Evolutionary conservation across 2,113 vertebrate genomes (phyloP), one percentile per base, ranked within the genome.

Genomic region (Chrysemys picta): DNA sequence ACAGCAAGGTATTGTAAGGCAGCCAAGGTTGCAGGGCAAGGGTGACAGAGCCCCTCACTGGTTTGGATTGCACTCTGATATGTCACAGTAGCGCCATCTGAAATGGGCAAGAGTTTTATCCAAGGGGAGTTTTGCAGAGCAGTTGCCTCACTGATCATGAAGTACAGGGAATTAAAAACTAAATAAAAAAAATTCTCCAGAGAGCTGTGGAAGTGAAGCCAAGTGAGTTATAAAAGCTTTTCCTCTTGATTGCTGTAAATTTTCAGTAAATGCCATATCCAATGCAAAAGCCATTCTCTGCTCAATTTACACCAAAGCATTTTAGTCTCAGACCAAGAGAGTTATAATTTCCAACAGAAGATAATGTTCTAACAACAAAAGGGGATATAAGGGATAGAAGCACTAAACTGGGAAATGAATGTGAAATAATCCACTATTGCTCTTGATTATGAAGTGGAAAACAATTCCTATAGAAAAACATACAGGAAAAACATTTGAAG

Each of bases 151-250:
- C 47, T 75, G 84, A 75, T 52, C 49, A 10, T 9, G 8, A 72
- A 24, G 25, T 88, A 91, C 84, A 59, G 49, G 76, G 92, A 88
- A 88, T 94, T 88, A 83, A 94, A 95, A 91, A 83, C 0, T 6
- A 95, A 90, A 95, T 90, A 38, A 92, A 91, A 95, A 93, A 83
- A 76, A 89, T 57, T 49, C 42, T 83, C 87, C 52, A 81, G 75
- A 92, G 80, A 65, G 35, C 19, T 42, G 52, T 57, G 84, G 78
- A 95, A 85, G 85, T 42, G 78, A 95, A 96, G 84, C 87, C 93
- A 91, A 97, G 84, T 50, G 91, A 92, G 54, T 95, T 96, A 49
- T 89, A 87, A 96, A 96, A 96, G 89, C 53, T 86, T 93, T 81
- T 80, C 69, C 84, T 93, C 31, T 7, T 86, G 93, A 94, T 92